Base-by-base conservation (phyloP, 2,888 invertebrate genomes). In the Cephus sareptanus region DNA sequence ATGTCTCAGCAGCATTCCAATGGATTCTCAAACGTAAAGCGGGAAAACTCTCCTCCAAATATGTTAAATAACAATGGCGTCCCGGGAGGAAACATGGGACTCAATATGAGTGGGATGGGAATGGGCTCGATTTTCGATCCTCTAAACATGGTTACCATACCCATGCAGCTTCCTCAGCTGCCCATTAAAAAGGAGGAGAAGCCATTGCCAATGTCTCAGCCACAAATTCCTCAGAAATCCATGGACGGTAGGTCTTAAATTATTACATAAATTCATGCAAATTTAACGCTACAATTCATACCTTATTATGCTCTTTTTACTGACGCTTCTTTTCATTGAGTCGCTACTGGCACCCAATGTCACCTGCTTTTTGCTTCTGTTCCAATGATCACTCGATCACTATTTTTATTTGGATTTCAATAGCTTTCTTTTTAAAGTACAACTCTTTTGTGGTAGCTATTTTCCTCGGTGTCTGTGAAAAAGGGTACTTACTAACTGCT, bases 121-220 rank as follows among this genome's bases (percentile, higher is more conserved):
- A 94, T 94, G 79, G 91, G 94, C 1, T 95, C 95, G 31, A 94
- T 95, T 84, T 95, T 95, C 85, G 95, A 95, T 86, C 94, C 95
- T 0, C 85, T 94, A 71, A 94, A 94, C 68, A 86, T 88, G 37
- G 82, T 86, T 23, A 82, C 85, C 35, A 86, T 88, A 91, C 88
- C 90, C 31, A 92, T 92, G 89, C 92, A 91, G 81, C 92, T 91
- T 81, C 92, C 86, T 85, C 89, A 91, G 90, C 92, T 93, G n/a
- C 89, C 92, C 0, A 83, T 92, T 31, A 94, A 94, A 82, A 94
- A 94, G 84, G 94, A 94, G 81, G 94, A 95, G 75, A 92, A 92
- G n/a, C 93, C 93, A 0, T 86, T 95, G 76, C 93, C 95, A 12
- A 95, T 95, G 81, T 94, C 94, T 40, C 96, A 95, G 90, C 94